A percentile compares a stretch with the other conserved stretches of the same genome.
Conservation (phyloP, 1,140 invertebrate species). For the Drosophila lowei region DNA sequence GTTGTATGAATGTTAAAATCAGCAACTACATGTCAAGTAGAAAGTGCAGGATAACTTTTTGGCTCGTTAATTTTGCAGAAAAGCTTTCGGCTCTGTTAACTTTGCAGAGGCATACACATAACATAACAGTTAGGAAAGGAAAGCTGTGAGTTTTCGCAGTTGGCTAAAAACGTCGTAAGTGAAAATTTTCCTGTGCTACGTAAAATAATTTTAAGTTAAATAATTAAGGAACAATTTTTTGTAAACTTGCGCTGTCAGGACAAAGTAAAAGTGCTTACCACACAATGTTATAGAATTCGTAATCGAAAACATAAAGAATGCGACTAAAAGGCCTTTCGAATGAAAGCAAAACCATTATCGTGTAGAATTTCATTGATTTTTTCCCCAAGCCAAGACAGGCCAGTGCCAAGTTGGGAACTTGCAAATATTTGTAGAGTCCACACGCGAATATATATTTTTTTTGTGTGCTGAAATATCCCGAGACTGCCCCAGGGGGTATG, state of each 20-base stretch:
- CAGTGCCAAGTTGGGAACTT: conserved; percentile 13
- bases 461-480: conserved; percentile 1
- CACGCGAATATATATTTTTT: conserved; percentile 23
- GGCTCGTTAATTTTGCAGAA: background rate
- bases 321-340: conserved; percentile 11
- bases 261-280: conserved; percentile 2
- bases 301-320: background rate
- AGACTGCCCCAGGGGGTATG: conserved; percentile 4
- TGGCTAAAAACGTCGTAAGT: conserved; percentile 80
- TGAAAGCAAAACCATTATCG: conserved; percentile 40
- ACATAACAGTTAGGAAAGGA: conserved; percentile 78
- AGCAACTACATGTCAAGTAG: too few species aligned
- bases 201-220: conserved; percentile 54
- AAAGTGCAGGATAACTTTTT: conserved; percentile 45
- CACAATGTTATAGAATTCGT: background rate
- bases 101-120: conserved; percentile 30
- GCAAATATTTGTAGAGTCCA: conserved; percentile 24
- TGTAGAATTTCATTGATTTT: conserved; percentile 78
- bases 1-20: too few species aligned
- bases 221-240: conserved; percentile 44
- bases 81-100: too few species aligned
- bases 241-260: background rate
- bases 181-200: conserved; percentile 72
- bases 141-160: conserved; percentile 78
- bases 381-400: conserved; percentile 11